These are phyloP conservation scores for Dryomyza anilis DNA, from an alignment of 2,888 invertebrate species.

Conservation along the genomic window DNA sequence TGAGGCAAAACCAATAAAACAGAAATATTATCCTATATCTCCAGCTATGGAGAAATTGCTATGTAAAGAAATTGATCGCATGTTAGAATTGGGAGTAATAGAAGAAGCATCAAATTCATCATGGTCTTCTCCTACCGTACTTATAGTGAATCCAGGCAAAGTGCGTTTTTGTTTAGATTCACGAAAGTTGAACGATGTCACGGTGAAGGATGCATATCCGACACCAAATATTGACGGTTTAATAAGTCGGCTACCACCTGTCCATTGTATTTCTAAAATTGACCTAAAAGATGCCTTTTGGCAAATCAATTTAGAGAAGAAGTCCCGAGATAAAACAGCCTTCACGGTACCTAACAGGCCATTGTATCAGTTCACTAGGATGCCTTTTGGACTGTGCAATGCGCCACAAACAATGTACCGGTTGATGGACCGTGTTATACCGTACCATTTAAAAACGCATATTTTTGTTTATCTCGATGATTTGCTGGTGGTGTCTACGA, in stretches of 20 bases:
- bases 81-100: constrained; percentile 34
- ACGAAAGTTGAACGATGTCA: constrained; percentile 18
- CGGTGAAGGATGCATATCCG: constrained; percentile 11
- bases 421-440: constrained; percentile 12
- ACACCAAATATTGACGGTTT: constrained; percentile 14
- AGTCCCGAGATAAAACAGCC: background rate
- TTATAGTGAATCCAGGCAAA: constrained; percentile 7
- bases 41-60: constrained; percentile 17
- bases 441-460: background rate
- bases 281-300: constrained; percentile 4
- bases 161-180: constrained; percentile 16
- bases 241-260: background rate
- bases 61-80: constrained; percentile 17
- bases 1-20: constrained; percentile 13
- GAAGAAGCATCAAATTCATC: constrained; percentile 35
- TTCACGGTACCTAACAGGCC: background rate
- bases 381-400: constrained; percentile 15
- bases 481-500: background rate
- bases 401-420: constrained; percentile 11
- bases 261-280: too few relatives aligned
- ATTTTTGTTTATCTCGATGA: constrained; percentile 7
- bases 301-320: background rate
- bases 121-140: constrained; percentile 20
- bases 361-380: background rate
- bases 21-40: constrained; percentile 22